phyloP scores from a whole-genome alignment of 2,113 vertebrate genomes.

The Hippopotamus amphibius region DNA sequence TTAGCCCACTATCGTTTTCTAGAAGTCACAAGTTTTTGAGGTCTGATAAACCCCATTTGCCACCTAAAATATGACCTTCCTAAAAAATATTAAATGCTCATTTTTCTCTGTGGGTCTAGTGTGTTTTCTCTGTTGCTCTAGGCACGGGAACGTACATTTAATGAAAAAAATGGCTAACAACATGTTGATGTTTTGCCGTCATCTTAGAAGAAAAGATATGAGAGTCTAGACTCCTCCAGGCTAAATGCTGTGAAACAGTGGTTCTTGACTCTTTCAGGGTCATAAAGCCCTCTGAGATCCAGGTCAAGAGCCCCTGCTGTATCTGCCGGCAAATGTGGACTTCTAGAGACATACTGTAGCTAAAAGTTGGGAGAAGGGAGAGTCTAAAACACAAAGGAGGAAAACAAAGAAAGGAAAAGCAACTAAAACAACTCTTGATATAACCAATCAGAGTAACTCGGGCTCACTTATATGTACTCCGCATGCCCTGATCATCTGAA shows the following conservation, averaged over 20 bases:
- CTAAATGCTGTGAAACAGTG: background rate
- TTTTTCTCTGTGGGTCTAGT: background rate
- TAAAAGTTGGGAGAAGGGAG: background rate
- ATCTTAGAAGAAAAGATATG: background rate
- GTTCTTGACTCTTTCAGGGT: background rate
- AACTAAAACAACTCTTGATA: rapidly evolving
- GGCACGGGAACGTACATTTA: background rate
- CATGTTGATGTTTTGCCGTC: background rate
- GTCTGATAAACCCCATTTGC: background rate
- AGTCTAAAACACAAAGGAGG: background rate
- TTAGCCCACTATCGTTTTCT: background rate
- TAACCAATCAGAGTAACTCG: too few relatives aligned
- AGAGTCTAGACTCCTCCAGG: background rate
- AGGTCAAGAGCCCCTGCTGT: background rate
- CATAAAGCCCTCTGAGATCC: background rate
- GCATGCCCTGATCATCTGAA: background rate
- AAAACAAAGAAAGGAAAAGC: background rate
- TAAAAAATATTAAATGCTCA: background rate
- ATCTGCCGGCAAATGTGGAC: background rate
- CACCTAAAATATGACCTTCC: background rate
- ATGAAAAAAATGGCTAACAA: background rate
- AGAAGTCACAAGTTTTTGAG: background rate
- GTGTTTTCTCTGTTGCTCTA: background rate
- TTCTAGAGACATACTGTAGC: background rate
- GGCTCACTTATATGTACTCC: background rate